A percentile compares a stretch with the other conserved stretches of the same genome.
Evolutionary conservation across 1,140 invertebrate species (phyloP).

Genomic region (Heliconius congener): DNA sequence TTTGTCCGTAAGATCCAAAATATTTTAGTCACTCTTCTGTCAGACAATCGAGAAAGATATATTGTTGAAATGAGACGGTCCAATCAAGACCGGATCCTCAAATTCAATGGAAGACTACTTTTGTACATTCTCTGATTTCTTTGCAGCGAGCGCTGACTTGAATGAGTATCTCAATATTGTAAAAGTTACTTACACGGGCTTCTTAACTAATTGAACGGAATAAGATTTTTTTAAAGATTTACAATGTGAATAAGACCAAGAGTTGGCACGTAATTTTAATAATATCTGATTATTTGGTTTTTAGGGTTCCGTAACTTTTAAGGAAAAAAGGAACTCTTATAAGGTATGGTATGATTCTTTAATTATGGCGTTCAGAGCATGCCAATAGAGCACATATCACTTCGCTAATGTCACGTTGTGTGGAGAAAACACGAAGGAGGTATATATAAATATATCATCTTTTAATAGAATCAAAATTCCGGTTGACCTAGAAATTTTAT

Average conservation of each 20-base stretch:
- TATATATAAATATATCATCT: no score
- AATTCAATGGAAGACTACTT: constrained; percentile 38
- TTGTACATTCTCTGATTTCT: constrained; percentile 33
- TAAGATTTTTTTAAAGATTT: neutral
- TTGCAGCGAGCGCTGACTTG: constrained; percentile 24
- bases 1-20: constrained; percentile 23
- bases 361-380: no score
- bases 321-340: no score
- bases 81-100: constrained; percentile 33
- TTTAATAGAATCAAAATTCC: no score
- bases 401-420: no score
- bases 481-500: no score
- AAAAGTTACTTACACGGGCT: constrained; percentile 6
- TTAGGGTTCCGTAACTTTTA: no score
- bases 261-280: neutral
- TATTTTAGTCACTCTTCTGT: constrained; percentile 11
- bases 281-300: neutral
- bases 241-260: no score
- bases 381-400: no score
- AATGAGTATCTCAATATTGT: constrained; percentile 24
- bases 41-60: constrained; percentile 27
- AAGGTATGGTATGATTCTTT: no score
- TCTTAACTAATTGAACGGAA: neutral
- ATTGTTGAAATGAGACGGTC: constrained; percentile 37
- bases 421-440: no score